A percentile compares a stretch with the other conserved stretches of the same genome.
These are phyloP conservation scores for Drosophila nebulosa DNA, from an alignment of 1,140 invertebrate species.

Conservation along the genomic window DNA sequence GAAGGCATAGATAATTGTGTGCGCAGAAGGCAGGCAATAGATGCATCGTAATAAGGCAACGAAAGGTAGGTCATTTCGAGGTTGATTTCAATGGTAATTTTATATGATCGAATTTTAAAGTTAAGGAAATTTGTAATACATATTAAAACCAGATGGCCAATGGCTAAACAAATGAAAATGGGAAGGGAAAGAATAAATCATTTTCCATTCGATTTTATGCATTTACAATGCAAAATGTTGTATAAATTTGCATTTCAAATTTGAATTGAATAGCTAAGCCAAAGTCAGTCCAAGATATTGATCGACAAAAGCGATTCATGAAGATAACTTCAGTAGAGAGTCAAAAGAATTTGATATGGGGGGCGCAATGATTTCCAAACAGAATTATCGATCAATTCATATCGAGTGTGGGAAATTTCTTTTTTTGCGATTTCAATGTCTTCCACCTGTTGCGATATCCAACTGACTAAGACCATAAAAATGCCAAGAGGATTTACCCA, in stretches of 20 bases:
- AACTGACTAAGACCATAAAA: constrained; percentile 25
- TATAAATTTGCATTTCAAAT: neutral
- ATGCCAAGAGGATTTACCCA: constrained; percentile 45
- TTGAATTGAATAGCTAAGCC: too few relatives aligned
- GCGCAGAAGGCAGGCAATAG: neutral
- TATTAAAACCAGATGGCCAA: neutral
- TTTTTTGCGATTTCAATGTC: neutral
- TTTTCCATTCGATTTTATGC: neutral
- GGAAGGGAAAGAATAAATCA: neutral
- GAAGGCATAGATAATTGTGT: constrained; percentile 58
- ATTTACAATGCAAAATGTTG: neutral
- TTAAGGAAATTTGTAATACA: constrained; percentile 26
- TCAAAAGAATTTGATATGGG: too few relatives aligned
- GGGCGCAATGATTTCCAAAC: too few relatives aligned
- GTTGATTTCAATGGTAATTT: constrained; percentile 42
- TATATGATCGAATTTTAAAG: constrained; percentile 15
- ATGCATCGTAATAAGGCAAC: neutral
- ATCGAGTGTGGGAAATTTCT: neutral
- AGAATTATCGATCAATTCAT: neutral
- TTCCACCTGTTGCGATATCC: neutral
- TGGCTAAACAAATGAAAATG: neutral
- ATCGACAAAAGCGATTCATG: too few relatives aligned
- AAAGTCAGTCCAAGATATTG: too few relatives aligned
- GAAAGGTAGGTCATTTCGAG: constrained; percentile 34
- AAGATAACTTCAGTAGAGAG: too few relatives aligned